Percentiles rank a stretch among this genome's conserved stretches.
These are phyloP conservation scores for Neoniphon sammara DNA, from an alignment of 2,797 vertebrate species.

Conservation along the genomic window DNA sequence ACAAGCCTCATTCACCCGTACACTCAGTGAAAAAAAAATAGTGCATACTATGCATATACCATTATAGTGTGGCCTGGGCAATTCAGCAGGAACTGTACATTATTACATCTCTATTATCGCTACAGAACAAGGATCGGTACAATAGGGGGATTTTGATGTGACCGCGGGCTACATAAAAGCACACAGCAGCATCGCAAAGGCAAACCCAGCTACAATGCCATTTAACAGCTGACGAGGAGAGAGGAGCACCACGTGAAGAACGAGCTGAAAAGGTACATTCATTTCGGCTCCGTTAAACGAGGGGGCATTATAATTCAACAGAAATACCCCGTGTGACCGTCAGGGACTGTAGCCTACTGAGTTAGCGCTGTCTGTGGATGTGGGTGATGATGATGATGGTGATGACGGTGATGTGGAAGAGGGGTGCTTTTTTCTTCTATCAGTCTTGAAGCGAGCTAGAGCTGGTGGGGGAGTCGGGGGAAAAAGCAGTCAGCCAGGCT, in stretches of 20 bases:
- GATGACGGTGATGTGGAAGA: slow-evolving; percentile 15
- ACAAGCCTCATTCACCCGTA: neutral
- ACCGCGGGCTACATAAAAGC: slow-evolving; percentile 13
- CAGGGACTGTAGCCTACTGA: slow-evolving; percentile 2
- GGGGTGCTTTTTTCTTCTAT: neutral
- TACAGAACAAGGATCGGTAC: slow-evolving; percentile 15
- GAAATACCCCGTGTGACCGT: slow-evolving; percentile 64
- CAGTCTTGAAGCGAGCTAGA: slow-evolving; percentile 19
- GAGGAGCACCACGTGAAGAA: slow-evolving; percentile 57
- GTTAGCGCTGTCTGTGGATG: slow-evolving; percentile 1
- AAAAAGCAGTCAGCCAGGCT: slow-evolving; percentile 12
- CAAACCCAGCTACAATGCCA: slow-evolving; percentile 1
- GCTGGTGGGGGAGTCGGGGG: slow-evolving; percentile 14
- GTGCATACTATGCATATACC: slow-evolving; percentile 43
- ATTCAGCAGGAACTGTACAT: slow-evolving; percentile 27
- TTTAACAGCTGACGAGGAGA: slow-evolving; percentile 40
- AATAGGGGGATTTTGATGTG: slow-evolving; percentile 27
- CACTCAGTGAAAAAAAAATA: slow-evolving; percentile 20
- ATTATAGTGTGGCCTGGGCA: slow-evolving; percentile 3
- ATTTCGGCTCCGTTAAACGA: slow-evolving; percentile 18
- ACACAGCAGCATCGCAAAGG: slow-evolving; percentile 10
- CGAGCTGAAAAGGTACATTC: slow-evolving; percentile 60
- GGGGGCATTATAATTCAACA: slow-evolving; percentile 32
- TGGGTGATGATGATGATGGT: neutral
- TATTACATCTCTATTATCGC: slow-evolving; percentile 24